Conservation (phyloP, 2,113 vertebrate genomes). For the Equus quagga region DNA sequence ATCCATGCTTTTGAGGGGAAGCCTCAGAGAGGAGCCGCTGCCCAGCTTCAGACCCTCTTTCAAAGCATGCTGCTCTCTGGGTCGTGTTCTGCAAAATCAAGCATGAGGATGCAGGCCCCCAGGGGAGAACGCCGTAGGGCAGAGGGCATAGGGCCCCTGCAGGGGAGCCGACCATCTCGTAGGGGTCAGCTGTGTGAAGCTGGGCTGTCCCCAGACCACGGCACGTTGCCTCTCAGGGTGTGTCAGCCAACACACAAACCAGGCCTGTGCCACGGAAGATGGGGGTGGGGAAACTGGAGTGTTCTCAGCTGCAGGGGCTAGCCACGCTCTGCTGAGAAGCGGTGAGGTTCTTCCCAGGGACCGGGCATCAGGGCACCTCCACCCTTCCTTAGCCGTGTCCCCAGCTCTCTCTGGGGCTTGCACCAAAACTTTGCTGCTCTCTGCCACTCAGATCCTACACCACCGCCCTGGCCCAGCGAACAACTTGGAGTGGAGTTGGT, state of each 20-base stretch:
- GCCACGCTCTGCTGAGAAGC: background rate
- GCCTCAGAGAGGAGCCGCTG: background rate
- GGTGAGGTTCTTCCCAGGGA: background rate
- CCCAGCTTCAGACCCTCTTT: background rate
- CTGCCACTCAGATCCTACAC: background rate
- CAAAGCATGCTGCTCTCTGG: conserved; percentile 17
- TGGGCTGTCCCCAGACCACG: background rate
- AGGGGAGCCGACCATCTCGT: background rate
- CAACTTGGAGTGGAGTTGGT: background rate
- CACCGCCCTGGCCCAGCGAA: background rate
- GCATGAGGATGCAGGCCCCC: background rate
- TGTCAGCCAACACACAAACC: background rate
- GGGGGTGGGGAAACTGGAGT: rapidly evolving
- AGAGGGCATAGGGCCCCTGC: background rate
- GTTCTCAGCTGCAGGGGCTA: rapidly evolving
- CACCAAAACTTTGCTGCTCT: background rate
- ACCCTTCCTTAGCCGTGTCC: background rate
- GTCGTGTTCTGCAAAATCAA: background rate
- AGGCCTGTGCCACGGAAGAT: background rate
- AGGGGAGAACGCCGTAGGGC: background rate
- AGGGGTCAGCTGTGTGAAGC: background rate
- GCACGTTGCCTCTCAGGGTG: background rate
- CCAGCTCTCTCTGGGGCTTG: background rate
- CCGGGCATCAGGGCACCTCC: background rate
- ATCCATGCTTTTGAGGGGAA: conserved; percentile 50